Conservation (phyloP, 2,113 vertebrate species). For the Mustela nigripes region DNA sequence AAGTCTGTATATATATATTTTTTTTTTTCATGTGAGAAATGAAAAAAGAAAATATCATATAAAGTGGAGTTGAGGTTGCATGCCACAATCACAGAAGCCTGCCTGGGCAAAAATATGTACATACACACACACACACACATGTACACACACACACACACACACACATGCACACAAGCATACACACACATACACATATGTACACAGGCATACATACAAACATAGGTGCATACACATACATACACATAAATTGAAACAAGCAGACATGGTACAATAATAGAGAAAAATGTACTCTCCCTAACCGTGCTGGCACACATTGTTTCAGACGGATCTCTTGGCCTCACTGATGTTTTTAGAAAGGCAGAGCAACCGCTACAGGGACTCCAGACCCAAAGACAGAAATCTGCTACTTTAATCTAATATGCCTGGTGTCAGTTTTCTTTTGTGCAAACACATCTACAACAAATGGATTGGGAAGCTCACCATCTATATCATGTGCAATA, state of each 20-base stretch:
- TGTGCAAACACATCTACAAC: slow-evolving; percentile 62
- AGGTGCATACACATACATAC: background rate
- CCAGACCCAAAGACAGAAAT: background rate
- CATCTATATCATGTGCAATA: slow-evolving; percentile 85
- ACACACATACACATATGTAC: background rate
- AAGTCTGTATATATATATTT: slow-evolving; percentile 28
- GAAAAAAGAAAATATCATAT: slow-evolving; percentile 57
- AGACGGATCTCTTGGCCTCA: background rate
- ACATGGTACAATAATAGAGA: background rate
- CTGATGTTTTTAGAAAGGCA: accelerated
- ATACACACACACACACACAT: no score
- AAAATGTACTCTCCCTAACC: background rate
- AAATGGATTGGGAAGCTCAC: slow-evolving; percentile 79
- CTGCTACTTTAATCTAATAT: background rate
- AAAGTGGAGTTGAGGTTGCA: background rate
- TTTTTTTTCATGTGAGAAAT: slow-evolving; percentile 62
- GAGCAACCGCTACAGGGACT: background rate
- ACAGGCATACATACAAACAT: background rate
- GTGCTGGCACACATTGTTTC: background rate
- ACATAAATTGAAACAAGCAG: background rate
- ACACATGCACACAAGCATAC: no score
- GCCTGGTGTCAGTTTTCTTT: slow-evolving; percentile 52
- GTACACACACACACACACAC: background rate
- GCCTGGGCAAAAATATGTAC: background rate
- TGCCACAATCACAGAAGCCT: background rate